These are phyloP conservation scores for Myotis vivesi DNA, from an alignment of 2,797 vertebrate genomes.

Conservation along the genomic window DNA sequence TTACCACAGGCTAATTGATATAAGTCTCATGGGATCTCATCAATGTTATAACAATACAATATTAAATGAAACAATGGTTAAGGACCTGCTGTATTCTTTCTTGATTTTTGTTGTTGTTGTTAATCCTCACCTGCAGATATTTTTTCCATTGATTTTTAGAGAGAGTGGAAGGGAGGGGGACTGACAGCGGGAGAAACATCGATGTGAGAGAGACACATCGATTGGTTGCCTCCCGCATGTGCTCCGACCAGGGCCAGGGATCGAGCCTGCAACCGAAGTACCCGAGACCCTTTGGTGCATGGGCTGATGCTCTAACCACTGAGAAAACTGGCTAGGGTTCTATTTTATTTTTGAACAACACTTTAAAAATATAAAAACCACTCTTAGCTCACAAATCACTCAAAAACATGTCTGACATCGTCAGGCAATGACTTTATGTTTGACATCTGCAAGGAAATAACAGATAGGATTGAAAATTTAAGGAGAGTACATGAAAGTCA, in stretches of 20 bases:
- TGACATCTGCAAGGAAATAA: neutral
- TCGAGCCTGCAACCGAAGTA: too few relatives aligned
- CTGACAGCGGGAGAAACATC: too few relatives aligned
- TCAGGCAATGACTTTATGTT: neutral
- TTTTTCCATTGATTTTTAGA: too few relatives aligned
- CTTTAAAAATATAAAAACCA: conserved; percentile 2
- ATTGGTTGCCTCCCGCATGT: too few relatives aligned
- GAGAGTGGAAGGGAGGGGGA: too few relatives aligned
- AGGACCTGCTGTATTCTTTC: neutral
- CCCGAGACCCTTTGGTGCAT: too few relatives aligned
- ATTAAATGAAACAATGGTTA: neutral
- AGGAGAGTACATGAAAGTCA: neutral
- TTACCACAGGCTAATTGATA: neutral
- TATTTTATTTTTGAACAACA: neutral
- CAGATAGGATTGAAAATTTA: neutral
- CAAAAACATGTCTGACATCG: neutral
- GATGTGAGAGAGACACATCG: too few relatives aligned
- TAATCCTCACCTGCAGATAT: too few relatives aligned
- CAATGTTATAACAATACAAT: neutral
- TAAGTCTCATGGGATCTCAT: neutral
- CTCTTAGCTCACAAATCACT: neutral
- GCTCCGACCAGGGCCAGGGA: too few relatives aligned
- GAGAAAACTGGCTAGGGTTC: neutral
- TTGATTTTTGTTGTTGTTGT: too few relatives aligned
- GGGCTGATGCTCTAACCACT: too few relatives aligned